phyloP scores from a whole-genome alignment of 2,113 vertebrate genomes.

The Oryzias woworae region DNA sequence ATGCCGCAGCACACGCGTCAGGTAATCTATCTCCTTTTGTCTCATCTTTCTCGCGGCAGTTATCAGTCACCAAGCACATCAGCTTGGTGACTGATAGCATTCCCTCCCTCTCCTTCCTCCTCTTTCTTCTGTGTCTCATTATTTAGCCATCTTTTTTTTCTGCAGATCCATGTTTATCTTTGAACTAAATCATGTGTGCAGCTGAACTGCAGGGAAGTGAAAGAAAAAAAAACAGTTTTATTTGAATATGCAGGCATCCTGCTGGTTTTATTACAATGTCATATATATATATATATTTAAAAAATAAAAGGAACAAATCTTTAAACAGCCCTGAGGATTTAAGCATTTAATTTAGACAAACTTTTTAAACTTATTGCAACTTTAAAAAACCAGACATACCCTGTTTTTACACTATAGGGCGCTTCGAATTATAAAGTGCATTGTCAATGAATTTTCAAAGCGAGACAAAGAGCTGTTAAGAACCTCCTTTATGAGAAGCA shows the following conservation, averaged over 20 bases:
- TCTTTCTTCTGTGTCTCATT: conserved; percentile 18
- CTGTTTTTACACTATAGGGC: too few species aligned
- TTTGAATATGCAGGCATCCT: conserved; percentile 14
- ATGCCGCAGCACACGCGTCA: conserved; percentile 72
- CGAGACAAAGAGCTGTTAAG: too few species aligned
- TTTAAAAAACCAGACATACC: too few species aligned
- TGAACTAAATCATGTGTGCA: conserved; percentile 36
- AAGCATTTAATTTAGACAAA: too few species aligned
- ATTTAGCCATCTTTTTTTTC: conserved; percentile 27
- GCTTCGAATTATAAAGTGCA: too few species aligned
- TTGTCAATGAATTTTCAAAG: too few species aligned
- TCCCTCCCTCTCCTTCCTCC: conserved; percentile 29
- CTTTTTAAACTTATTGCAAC: too few species aligned
- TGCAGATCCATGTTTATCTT: conserved; percentile 38
- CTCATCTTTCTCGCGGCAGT: conserved; percentile 48
- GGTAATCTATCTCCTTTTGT: conserved; percentile 73
- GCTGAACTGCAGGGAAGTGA: conserved; percentile 34
- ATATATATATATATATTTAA: background rate
- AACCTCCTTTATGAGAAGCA: too few species aligned
- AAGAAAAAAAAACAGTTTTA: conserved; percentile 14
- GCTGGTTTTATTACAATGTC: background rate
- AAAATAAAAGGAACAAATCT: too few species aligned
- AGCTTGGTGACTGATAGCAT: conserved; percentile 6
- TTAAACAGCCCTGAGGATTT: too few species aligned
- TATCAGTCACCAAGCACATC: conserved; percentile 56